Evolutionary conservation across 2,797 vertebrate genomes (phyloP).

Genomic region (Pangasius djambal): DNA sequence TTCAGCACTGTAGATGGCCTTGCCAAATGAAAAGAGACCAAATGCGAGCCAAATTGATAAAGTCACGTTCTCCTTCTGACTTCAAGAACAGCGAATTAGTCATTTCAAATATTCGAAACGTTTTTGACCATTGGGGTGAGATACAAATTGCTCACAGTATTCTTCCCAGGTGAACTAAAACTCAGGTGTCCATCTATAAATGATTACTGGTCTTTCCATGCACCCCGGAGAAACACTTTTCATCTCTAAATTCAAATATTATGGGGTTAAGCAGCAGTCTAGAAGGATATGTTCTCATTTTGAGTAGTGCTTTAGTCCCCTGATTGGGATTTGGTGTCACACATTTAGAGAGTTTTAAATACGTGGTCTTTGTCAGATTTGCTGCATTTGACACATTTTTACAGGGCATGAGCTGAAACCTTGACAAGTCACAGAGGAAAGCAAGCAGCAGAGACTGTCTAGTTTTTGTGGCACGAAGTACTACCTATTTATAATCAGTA

Average conservation of each 20-base stretch:
- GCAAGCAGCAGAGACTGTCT: not conserved
- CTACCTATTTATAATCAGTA: not conserved
- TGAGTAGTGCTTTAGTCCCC: not conserved
- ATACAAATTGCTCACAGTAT: not conserved
- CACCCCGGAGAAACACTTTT: not conserved
- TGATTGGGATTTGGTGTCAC: not conserved
- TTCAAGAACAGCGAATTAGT: not conserved
- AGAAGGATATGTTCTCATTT: not conserved
- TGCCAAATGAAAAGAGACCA: not conserved
- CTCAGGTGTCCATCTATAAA: not conserved
- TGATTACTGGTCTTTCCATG: not conserved
- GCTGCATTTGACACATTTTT: not conserved
- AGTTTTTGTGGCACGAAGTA: too few species aligned
- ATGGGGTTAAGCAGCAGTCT: not conserved
- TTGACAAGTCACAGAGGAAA: not conserved
- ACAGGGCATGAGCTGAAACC: not conserved
- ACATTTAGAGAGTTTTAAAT: constrained; percentile 2
- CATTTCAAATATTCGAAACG: not conserved
- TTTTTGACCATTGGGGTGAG: not conserved
- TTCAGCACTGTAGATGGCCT: not conserved
- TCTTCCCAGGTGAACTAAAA: not conserved
- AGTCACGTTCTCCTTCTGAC: not conserved
- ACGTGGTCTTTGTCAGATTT: not conserved
- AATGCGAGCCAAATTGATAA: not conserved
- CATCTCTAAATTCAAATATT: too few species aligned